Conservation (phyloP, 2,113 vertebrate species). For the Charina bottae region DNA sequence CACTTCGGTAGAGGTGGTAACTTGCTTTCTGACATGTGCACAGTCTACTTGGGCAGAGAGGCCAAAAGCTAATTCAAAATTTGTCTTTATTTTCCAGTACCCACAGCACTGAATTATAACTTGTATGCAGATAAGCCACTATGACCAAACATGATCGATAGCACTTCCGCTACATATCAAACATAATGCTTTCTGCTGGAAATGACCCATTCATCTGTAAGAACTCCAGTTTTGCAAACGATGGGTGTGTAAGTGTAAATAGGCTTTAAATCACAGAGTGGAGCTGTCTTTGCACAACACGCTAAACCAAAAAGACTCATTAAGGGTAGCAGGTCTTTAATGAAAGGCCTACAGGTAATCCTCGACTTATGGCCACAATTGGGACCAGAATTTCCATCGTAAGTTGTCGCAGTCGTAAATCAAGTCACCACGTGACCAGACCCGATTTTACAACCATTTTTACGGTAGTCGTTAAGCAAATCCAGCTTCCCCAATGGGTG, state of each 20-base stretch:
- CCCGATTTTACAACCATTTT: too few species aligned
- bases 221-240: background rate
- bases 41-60: constrained; percentile 19
- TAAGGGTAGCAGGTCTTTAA: background rate
- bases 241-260: background rate
- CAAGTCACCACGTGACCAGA: too few species aligned
- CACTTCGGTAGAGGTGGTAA: constrained; percentile 4
- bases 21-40: background rate
- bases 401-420: too few species aligned
- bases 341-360: background rate
- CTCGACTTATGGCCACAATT: too few species aligned
- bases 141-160: background rate
- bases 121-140: background rate
- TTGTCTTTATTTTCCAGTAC: background rate
- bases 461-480: too few species aligned
- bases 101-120: background rate
- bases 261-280: background rate
- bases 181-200: background rate
- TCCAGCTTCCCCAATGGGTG: too few species aligned
- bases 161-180: background rate
- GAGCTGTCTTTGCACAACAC: background rate
- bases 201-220: background rate
- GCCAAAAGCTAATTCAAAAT: background rate
- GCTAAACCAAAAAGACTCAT: background rate
- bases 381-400: too few species aligned